These are phyloP conservation scores for Pseudochirops corinnae DNA, from an alignment of 2,797 vertebrate genomes.

Conservation along the genomic window DNA sequence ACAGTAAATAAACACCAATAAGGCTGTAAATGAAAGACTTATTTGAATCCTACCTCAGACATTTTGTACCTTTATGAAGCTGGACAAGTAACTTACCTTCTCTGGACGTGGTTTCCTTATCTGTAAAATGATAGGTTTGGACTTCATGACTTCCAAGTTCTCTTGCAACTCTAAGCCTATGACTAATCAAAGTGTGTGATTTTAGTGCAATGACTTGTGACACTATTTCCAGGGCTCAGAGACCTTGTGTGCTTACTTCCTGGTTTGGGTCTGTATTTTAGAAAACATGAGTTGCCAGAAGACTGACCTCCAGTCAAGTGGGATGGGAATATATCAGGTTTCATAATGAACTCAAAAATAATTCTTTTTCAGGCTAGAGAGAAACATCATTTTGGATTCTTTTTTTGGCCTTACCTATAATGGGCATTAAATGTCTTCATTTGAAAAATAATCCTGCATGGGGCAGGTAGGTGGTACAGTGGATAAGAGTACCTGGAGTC, in stretches of 20 bases:
- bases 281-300: constrained; percentile 46
- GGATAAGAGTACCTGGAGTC: too few species aligned
- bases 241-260: constrained; percentile 48
- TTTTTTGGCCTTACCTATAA: neutral
- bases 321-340: constrained; percentile 46
- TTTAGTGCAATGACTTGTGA: constrained; percentile 26
- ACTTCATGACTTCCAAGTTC: neutral
- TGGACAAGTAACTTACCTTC: neutral
- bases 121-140: neutral
- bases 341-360: constrained; percentile 54
- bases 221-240: constrained; percentile 20
- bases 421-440: neutral
- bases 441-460: neutral
- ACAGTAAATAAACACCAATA: constrained; percentile 14
- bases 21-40: constrained; percentile 25
- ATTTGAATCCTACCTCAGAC: neutral
- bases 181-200: neutral
- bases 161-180: neutral
- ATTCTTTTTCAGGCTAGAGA: constrained; percentile 20
- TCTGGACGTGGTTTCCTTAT: neutral
- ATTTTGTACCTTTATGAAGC: neutral
- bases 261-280: constrained; percentile 44
- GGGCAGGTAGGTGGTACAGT: too few species aligned
- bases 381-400: neutral
- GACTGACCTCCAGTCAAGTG: constrained; percentile 22